Base-by-base conservation (phyloP, 2,113 vertebrate genomes). In the Oryzias celebensis region DNA sequence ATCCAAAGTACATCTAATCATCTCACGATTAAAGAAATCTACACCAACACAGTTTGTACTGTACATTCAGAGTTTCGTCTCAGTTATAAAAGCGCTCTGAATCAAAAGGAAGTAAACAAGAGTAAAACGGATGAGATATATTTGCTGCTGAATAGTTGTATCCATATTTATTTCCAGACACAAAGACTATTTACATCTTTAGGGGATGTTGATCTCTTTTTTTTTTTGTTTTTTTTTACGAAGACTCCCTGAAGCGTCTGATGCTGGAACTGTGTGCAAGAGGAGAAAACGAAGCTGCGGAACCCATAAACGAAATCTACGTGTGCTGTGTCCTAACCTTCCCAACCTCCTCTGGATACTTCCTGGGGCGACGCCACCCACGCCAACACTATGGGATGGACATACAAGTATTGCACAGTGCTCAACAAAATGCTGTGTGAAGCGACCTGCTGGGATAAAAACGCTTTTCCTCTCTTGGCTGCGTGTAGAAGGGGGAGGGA, bases 341-440 rank as follows among this genome's bases (percentile, higher is more conserved):
- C 54, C 82, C 62, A 73, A 58, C 78, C 18, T 69, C 64, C 69
- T 68, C 54, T 16, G 62, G 46, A 26, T 62, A 14, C 66, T 53
- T 24, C 28, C 69, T 53, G 14, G 61, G 84, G 75, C 75, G 52
- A 65, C 73, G 58, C 79, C 73, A 62, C 81, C 85, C 83, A 78
- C 67, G 49, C 54, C 65, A 78, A 86, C 85, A 87, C 85, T 78
- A 89, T 81, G 84, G 78, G 77, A 90, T 88, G 85, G 85, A 90
- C 85, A 83, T 75, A 90, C 71, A 86, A 87, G 77, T 94, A 94
- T 95, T 95, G 94, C 97, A 98, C 97, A 96, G 96, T 95, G 95
- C 91, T 96, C 90, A 93, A 95, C 93, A 92, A 94, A 94, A 94
- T 89, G 94, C 94, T 94, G 93, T 85, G 93, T 94, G 91, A 93